Conservation (phyloP, 2,113 vertebrate genomes). For the Acrocephalus arundinaceus region DNA sequence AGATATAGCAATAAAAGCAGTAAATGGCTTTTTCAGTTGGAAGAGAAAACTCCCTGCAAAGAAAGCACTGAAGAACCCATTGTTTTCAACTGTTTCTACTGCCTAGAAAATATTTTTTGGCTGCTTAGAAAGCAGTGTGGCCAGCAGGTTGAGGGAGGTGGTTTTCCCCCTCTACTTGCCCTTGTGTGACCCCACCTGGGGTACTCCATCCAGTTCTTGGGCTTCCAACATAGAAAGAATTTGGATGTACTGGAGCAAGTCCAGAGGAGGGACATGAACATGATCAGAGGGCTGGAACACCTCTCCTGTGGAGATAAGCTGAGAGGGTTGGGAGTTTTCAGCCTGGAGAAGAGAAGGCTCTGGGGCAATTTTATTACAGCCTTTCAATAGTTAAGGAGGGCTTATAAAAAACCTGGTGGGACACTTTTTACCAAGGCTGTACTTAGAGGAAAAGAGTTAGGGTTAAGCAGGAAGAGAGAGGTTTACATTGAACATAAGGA, state of each 20-base stretch:
- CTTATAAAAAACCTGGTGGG: not conserved
- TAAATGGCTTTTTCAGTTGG: not conserved
- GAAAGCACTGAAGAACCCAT: not conserved
- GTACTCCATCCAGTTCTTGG: not conserved
- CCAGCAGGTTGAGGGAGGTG: not conserved
- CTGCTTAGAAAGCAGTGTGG: not conserved
- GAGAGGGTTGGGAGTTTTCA: not conserved
- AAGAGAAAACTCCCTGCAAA: not conserved
- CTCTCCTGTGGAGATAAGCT: not conserved
- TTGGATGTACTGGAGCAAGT: not conserved
- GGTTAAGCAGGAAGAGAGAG: not conserved
- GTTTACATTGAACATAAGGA: not conserved
- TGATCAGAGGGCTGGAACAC: not conserved
- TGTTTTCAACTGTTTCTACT: not conserved
- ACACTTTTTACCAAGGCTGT: not conserved
- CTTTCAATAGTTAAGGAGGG: not conserved
- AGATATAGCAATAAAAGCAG: not conserved
- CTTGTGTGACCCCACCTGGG: not conserved
- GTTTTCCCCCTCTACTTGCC: not conserved
- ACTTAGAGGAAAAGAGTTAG: not conserved
- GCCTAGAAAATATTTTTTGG: not conserved
- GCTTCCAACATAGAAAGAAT: not conserved
- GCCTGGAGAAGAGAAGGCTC: not conserved
- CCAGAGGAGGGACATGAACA: not conserved
- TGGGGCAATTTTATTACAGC: rapidly evolving